Conservation (phyloP, 2,888 invertebrate genomes). For the Eupithecia centaureata region DNA sequence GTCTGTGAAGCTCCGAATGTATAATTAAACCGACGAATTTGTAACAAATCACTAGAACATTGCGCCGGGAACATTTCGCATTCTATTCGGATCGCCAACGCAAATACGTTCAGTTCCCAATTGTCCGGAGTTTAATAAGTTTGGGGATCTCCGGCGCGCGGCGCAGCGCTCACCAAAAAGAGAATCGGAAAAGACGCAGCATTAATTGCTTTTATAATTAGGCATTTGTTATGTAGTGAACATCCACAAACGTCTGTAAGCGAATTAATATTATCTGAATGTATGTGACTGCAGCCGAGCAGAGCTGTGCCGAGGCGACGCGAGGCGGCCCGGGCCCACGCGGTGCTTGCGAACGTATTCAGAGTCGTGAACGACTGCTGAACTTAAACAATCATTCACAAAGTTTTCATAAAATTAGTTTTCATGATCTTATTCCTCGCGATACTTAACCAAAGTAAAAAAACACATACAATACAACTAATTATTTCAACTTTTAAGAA, state of each 20-base stretch:
- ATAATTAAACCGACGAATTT: slow-evolving; percentile 10
- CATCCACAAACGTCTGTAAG: slow-evolving; percentile 27
- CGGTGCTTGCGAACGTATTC: too few relatives aligned
- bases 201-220: slow-evolving; percentile 28
- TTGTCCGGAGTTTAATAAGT: slow-evolving; percentile 29
- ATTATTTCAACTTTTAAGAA: not conserved
- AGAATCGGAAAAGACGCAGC: slow-evolving; percentile 14
- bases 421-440: not conserved
- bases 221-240: slow-evolving; percentile 33
- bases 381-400: not conserved
- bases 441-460: not conserved
- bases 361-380: not conserved
- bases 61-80: slow-evolving; percentile 9
- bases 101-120: slow-evolving; percentile 21
- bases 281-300: slow-evolving; percentile 39
- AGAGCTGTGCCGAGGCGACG: not conserved
- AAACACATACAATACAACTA: not conserved
- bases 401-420: too few relatives aligned
- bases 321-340: too few relatives aligned
- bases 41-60: slow-evolving; percentile 1
- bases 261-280: slow-evolving; percentile 36
- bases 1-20: not conserved
- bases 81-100: slow-evolving; percentile 6
- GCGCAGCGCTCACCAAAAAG: slow-evolving; percentile 25
- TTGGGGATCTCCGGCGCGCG: slow-evolving; percentile 20